These are phyloP conservation scores for Prunella fulvescens DNA, from an alignment of 2,113 vertebrate species.

Conservation along the genomic window DNA sequence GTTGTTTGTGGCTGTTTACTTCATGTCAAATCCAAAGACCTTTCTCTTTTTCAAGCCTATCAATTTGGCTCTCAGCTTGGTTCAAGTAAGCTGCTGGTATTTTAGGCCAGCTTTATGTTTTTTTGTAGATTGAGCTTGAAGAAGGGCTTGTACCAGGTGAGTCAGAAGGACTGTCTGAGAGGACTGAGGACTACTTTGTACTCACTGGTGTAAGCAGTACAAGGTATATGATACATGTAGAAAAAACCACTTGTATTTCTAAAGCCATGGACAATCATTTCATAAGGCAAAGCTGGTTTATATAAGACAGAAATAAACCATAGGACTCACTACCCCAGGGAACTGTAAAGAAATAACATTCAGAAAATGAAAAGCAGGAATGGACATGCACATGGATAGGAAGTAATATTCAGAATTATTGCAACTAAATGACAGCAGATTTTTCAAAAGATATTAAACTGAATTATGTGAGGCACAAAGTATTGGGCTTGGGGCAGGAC, in stretches of 20 bases:
- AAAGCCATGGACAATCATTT: background rate
- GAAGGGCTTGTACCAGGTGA: background rate
- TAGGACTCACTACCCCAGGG: background rate
- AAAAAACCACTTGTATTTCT: background rate
- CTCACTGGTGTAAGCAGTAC: background rate
- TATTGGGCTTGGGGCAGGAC: background rate
- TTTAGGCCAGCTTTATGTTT: background rate
- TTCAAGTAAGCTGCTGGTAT: background rate
- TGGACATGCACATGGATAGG: background rate
- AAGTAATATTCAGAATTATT: background rate
- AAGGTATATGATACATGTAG: background rate
- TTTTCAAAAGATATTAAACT: background rate
- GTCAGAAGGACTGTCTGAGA: background rate
- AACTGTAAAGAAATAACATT: background rate
- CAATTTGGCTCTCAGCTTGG: background rate
- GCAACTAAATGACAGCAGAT: background rate
- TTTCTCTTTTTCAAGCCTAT: background rate
- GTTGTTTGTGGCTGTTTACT: background rate
- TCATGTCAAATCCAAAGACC: background rate
- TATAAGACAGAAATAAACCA: background rate
- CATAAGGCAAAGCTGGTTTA: background rate
- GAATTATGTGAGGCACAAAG: background rate
- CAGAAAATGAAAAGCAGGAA: background rate
- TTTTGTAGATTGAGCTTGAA: background rate
- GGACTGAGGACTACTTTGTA: background rate